Conservation (phyloP, 2,113 vertebrate species). For the Etheostoma cragini region DNA sequence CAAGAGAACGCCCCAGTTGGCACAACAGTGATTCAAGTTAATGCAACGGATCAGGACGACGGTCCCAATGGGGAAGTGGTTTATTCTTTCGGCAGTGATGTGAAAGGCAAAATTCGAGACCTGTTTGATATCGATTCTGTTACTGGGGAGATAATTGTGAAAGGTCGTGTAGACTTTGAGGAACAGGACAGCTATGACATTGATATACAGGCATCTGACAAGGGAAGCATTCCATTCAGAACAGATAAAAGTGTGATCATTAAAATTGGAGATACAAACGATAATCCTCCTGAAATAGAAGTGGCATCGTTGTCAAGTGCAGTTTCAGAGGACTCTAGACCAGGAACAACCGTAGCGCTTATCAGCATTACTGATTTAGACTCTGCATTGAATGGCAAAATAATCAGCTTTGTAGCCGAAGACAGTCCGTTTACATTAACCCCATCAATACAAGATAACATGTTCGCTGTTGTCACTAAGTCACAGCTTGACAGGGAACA, state of each 20-base stretch:
- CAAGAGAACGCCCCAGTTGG: constrained; percentile 68
- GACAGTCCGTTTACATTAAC: constrained; percentile 73
- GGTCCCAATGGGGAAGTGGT: constrained; percentile 69
- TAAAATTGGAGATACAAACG: constrained; percentile 74
- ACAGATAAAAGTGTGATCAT: constrained; percentile 74
- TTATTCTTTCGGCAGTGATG: constrained; percentile 68
- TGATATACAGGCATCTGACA: constrained; percentile 72
- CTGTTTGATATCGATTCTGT: constrained; percentile 66
- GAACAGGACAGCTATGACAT: constrained; percentile 70
- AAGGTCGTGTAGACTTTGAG: constrained; percentile 69
- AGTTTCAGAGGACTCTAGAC: constrained; percentile 73
- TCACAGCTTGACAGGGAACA: constrained; percentile 78
- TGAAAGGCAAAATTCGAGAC: constrained; percentile 55
- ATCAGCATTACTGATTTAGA: constrained; percentile 79
- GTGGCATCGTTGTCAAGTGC: constrained; percentile 75
- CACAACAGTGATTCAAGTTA: constrained; percentile 67
- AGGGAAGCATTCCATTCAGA: constrained; percentile 26
- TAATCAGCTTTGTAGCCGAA: constrained; percentile 61
- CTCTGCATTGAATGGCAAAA: constrained; percentile 75
- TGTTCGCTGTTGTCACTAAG: constrained; percentile 79
- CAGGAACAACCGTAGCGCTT: constrained; percentile 78
- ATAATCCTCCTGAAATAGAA: constrained; percentile 54
- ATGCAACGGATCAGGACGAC: constrained; percentile 75
- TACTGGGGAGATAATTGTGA: constrained; percentile 72
- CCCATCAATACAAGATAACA: constrained; percentile 74